Percentiles rank a stretch among this genome's conserved stretches.
Evolutionary conservation across 2,888 invertebrate species (phyloP).

Genomic region (Arge pagana): DNA sequence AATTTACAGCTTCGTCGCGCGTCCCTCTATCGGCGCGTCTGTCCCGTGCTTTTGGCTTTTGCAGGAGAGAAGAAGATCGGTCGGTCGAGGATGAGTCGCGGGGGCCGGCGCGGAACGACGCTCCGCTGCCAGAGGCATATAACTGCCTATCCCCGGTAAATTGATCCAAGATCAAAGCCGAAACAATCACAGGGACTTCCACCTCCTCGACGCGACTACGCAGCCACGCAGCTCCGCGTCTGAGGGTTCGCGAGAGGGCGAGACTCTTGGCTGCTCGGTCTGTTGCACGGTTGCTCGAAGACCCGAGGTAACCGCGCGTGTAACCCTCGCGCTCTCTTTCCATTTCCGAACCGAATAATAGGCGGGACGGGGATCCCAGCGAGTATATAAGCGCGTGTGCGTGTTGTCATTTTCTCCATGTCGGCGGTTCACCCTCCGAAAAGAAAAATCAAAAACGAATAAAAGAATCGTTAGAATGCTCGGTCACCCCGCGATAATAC

Average conservation of each 20-base stretch:
- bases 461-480: too few relatives aligned
- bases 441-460: too few relatives aligned
- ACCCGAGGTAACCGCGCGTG: conserved; percentile 53
- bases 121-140: conserved; percentile 43
- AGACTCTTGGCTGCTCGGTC: conserved; percentile 19
- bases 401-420: too few relatives aligned
- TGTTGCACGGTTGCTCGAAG: conserved; percentile 32
- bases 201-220: conserved; percentile 4
- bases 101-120: conserved; percentile 27
- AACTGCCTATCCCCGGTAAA: conserved; percentile 53
- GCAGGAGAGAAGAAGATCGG: conserved; percentile 15
- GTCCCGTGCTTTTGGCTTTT: too few relatives aligned
- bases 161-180: conserved; percentile 59
- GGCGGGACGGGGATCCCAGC: too few relatives aligned
- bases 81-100: neutral
- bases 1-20: conserved; percentile 43
- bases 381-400: too few relatives aligned
- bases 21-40: too few relatives aligned
- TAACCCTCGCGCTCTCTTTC: conserved; percentile 39
- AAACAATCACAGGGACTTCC: conserved; percentile 54
- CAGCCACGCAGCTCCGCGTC: conserved; percentile 16
- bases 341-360: conserved; percentile 1
- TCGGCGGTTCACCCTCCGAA: too few relatives aligned
- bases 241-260: conserved; percentile 27
- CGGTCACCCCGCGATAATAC: too few relatives aligned